Base-by-base conservation (phyloP, 2,888 invertebrate genomes). In the Agelastica alni region DNA sequence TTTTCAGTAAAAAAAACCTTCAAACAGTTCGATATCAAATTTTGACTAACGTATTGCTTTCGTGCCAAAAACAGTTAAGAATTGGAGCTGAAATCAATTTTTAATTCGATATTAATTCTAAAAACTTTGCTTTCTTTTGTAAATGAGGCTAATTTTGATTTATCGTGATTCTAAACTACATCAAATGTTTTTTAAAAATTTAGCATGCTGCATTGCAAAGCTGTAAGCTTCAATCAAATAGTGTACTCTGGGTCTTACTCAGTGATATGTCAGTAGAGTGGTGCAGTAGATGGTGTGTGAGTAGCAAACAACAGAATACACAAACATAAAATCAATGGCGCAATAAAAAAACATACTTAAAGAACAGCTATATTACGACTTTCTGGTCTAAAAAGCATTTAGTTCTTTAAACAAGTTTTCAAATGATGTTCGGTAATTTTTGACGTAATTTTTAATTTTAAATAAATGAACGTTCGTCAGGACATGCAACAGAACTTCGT, bases 241-340 rank as follows among this genome's bases (percentile, higher is more conserved):
- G 41, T 49, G 49, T 13, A 41, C 32, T n/a, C n/a, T 32, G 31
- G 32, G 41, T 39, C 49, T 49, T 49, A 49, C 49, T 49, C 41
- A 42, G 42, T 41, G 9, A 31, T 32, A 4, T 20, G 26, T 45
- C 20, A 45, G 45, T 31, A 28, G 43, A 45, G 20, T 32, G 42
- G 41, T 49, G 41, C 41, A 49, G 41, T 20, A 41, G 31, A 32
- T 10, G 13, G n/a, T n/a, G n/a, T n/a, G n/a, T n/a, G 5, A 22
- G 41, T 41, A 31, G 41, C 49, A 49, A 32, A 20, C 32, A 42
- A 41, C 17, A 49, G 42, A 49, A 39, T 9, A 49, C 20, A 49
- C 2, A 49, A 4, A 48, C 13, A 39, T 5, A 18, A n/a, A n/a
- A 30, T 48, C 48, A 48, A 30, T 31, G 48, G 37, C 39, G 48